Conservation (phyloP, 2,113 vertebrate species). For the Herpailurus yagouaroundi region DNA sequence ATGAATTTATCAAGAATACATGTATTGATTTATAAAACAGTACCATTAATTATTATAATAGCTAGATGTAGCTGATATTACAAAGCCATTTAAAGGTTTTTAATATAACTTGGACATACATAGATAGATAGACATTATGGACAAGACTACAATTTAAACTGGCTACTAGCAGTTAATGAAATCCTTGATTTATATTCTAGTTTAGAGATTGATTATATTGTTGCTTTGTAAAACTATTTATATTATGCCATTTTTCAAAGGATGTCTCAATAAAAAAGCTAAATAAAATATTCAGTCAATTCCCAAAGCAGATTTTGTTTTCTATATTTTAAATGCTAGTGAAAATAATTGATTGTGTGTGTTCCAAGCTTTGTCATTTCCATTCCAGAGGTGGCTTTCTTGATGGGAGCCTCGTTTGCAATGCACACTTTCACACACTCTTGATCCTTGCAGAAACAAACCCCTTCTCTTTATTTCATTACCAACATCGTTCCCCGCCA, state of each 20-base stretch:
- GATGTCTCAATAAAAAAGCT: slow-evolving; percentile 85
- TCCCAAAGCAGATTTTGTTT: slow-evolving; percentile 84
- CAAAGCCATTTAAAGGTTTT: slow-evolving; percentile 97
- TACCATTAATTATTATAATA: slow-evolving; percentile 98
- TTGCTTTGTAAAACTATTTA: slow-evolving; percentile 95
- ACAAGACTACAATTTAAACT: slow-evolving; percentile 96
- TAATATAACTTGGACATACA: slow-evolving; percentile 94
- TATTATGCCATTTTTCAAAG: slow-evolving; percentile 91
- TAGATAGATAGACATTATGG: slow-evolving; percentile 97
- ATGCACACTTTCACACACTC: slow-evolving; percentile 69
- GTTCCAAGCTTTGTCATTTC: slow-evolving; percentile 80
- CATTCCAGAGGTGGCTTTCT: slow-evolving; percentile 74
- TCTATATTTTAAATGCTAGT: slow-evolving; percentile 83
- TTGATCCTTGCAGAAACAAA: slow-evolving; percentile 66
- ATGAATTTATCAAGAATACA: slow-evolving; percentile 96
- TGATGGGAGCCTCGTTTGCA: slow-evolving; percentile 72
- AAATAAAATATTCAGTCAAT: slow-evolving; percentile 84
- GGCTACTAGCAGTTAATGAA: slow-evolving; percentile 97
- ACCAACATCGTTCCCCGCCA: neutral
- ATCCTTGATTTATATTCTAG: slow-evolving; percentile 96
- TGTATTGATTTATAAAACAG: slow-evolving; percentile 97
- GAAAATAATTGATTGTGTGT: slow-evolving; percentile 82
- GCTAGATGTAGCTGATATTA: slow-evolving; percentile 95
- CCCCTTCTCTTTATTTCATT: slow-evolving; percentile 71
- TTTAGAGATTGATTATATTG: slow-evolving; percentile 96